Evolutionary conservation across 2,888 invertebrate genomes (phyloP), one percentile per base, ranked within the genome.

Genomic region (Caenorhabditis japonica): DNA sequence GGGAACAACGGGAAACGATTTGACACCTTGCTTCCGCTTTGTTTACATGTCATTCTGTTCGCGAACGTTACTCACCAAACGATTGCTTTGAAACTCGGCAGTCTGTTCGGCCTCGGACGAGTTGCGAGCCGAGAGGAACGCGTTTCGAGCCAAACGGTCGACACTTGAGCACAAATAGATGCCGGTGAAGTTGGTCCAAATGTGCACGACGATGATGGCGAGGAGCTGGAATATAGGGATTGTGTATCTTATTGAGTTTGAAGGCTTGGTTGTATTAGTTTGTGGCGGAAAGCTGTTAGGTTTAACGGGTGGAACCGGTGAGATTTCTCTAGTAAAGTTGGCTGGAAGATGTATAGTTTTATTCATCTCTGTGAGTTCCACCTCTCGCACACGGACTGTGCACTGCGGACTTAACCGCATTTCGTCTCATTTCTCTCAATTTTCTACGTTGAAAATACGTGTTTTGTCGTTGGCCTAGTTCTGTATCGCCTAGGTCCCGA

Each of bases 181-280:
- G 25, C 84, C 83, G 52, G 85, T 77, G 69, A 85, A 81, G 70
- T 84, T 77, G 33, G 77, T 62, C 86, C 86, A 86, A 41, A 83
- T 73, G 74, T 86, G 86, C 8, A 84, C 79, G 41, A 86, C 76
- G 17, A 83, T 61, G 13, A 82, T 76, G 4, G 86, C 84, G 25
- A 86, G 62, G 23, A 86, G 55, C 86, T 86, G 79, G 58, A 82
- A 74, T 25, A 23, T 3, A 4, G 1, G 21, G 0, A 36, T 17
- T 2, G 17, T 53, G 39, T 8, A 3, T 34, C 12, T 34, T 8
- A 39, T 15, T 15, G 5, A 13, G 41, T 19, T 38, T 4, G 4
- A 38, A 4, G 38, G 15, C 4, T 13, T 15, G 4, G 15, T 4
- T 4, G 15, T 38, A 12, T n/a, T 13, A 38, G n/a, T n/a, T n/a